Evolutionary conservation across 1,140 invertebrate species (phyloP).

Genomic region (Drosophila auraria): DNA sequence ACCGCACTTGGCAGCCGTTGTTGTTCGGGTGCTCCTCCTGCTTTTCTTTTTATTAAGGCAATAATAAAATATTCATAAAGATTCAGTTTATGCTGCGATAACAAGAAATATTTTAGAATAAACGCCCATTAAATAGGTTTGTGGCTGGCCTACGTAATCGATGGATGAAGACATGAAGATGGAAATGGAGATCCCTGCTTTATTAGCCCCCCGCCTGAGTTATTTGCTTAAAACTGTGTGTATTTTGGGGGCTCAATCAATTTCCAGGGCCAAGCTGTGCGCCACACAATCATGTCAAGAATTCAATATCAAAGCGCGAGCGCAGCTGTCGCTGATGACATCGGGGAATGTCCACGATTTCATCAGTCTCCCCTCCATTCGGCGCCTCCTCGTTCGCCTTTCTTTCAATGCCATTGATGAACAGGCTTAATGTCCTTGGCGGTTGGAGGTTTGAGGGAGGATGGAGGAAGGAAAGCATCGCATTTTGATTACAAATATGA

Average conservation of each 20-base stretch:
- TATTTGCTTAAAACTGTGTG: slow-evolving; percentile 40
- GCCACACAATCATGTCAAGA: slow-evolving; percentile 77
- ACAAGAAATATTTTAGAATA: slow-evolving; percentile 63
- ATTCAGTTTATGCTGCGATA: slow-evolving; percentile 70
- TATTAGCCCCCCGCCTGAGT: slow-evolving; percentile 57
- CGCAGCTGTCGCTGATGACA: slow-evolving; percentile 78
- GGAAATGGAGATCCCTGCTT: slow-evolving; percentile 25
- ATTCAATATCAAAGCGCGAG: slow-evolving; percentile 78
- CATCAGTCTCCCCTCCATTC: background rate
- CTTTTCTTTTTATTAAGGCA: slow-evolving; percentile 69
- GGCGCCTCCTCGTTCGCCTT: slow-evolving; percentile 8
- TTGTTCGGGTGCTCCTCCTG: slow-evolving; percentile 15
- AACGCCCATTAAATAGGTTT: slow-evolving; percentile 55
- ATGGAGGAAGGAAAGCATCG: slow-evolving; percentile 8
- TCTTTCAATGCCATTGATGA: slow-evolving; percentile 67
- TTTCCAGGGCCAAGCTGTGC: slow-evolving; percentile 70
- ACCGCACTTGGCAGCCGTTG: slow-evolving; percentile 43
- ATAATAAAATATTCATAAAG: slow-evolving; percentile 84
- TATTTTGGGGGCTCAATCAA: slow-evolving; percentile 29
- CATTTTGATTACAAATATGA: slow-evolving; percentile 75
- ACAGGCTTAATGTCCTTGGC: slow-evolving; percentile 49
- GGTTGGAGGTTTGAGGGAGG: background rate
- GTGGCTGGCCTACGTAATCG: slow-evolving; percentile 17
- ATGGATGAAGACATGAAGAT: background rate
- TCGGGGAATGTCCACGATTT: slow-evolving; percentile 37